Evolutionary conservation across 2,113 vertebrate species (phyloP), one percentile per base, ranked within the genome.

Genomic region (Phocoena phocoena): DNA sequence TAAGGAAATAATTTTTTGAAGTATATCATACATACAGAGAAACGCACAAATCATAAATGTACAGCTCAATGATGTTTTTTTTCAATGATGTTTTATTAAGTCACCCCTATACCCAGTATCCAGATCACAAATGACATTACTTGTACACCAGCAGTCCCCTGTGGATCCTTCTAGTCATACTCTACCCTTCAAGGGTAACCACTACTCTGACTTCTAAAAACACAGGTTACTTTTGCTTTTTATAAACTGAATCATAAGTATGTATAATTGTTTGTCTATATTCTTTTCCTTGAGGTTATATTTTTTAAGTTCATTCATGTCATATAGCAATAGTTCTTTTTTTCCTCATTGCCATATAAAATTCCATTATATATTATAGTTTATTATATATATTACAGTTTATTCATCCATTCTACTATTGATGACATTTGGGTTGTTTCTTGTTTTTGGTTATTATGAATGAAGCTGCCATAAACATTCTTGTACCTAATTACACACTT

Each of bases 401-500:
- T 88, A 81, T 81, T 73, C 77, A 88, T 50, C 68, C 25, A 79
- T 68, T 79, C 31, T 79, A 79, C n/a, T 79, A 15, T 60, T 60
- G 12, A 81, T 65, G 44, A 50, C 38, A 88, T 65, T 77, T 65
- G 62, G 60, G 47, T 38, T 77, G 31, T 50, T 85, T 77, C 55
- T n/a, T 36, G 36, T 79, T 93, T 87, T n/a, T 21, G 55, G 21
- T 63, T 86, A 55, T 86, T 87, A 71, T 53, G 3, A 90, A 53
- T n/a, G 8, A 84, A 86, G 50, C 11, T 85, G n/a, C 13, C 18
- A 74, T 74, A 58, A 92, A 74, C 36, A 83, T 90, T 91, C 26
- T 81, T 95, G 74, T 92, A 91, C 28, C 12, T 82, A 88, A n/a
- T 88, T 88, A 88, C 23, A 71, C 44, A 74, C 67, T 93, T 88